These are phyloP conservation scores for Drosophila kuntzei DNA, from an alignment of 2,888 invertebrate genomes.

Conservation along the genomic window DNA sequence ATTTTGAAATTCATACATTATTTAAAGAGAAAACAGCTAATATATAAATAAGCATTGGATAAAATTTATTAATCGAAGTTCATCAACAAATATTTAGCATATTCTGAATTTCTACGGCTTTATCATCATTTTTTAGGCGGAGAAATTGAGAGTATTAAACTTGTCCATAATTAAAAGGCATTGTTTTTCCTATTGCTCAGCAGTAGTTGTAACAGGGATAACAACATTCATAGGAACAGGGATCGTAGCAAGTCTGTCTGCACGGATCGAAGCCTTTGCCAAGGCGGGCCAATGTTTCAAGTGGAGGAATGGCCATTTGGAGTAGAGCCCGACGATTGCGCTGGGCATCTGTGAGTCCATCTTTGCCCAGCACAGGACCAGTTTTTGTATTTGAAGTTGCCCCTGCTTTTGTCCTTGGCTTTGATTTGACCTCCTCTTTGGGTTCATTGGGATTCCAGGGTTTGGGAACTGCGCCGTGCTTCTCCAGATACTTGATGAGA, in stretches of 20 bases:
- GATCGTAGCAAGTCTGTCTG: constrained; percentile 1
- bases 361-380: constrained; percentile 36
- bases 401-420: not conserved
- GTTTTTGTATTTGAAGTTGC: not conserved
- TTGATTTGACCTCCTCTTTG: not conserved
- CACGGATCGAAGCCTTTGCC: constrained; percentile 56
- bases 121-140: not conserved
- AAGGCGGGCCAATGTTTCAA: constrained; percentile 59
- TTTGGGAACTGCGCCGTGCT: constrained; percentile 24
- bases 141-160: not conserved
- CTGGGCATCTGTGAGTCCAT: constrained; percentile 47
- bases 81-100: constrained; percentile 5
- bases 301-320: constrained; percentile 49
- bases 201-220: constrained; percentile 21
- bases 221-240: not conserved
- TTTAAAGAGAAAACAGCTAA: not conserved
- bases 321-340: constrained; percentile 45
- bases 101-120: not conserved
- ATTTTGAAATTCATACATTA: not conserved
- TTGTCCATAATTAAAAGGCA: not conserved
- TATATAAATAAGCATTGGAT: not conserved
- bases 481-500: constrained; percentile 59
- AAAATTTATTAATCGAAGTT: constrained; percentile 19
- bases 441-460: constrained; percentile 52
- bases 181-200: not conserved